phyloP scores from a whole-genome alignment of 2,888 invertebrate genomes.

The Eilema sororculum region DNA sequence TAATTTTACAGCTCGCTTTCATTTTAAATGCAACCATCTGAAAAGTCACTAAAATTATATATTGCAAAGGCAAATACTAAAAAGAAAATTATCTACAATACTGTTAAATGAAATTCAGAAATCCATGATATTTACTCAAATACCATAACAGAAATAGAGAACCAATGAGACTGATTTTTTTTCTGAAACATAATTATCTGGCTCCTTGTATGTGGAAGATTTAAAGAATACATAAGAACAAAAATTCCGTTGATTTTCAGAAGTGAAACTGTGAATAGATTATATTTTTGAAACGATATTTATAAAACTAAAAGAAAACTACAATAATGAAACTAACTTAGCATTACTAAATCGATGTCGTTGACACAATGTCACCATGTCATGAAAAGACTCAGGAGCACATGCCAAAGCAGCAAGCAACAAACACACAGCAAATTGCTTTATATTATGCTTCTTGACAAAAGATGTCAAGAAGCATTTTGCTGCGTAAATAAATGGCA shows the following conservation, averaged over 20 bases:
- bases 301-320: neutral
- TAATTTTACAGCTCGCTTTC: neutral
- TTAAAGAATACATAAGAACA: neutral
- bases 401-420: too few species aligned
- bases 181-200: neutral
- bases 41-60: neutral
- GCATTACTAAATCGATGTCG: neutral
- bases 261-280: neutral
- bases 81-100: too few species aligned
- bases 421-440: too few species aligned
- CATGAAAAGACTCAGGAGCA: neutral
- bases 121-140: neutral
- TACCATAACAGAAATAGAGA: neutral
- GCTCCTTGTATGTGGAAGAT: neutral
- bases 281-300: neutral
- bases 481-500: too few species aligned
- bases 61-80: neutral
- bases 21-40: neutral
- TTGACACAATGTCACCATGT: too few species aligned
- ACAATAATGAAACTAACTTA: neutral
- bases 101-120: neutral
- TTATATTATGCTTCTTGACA: too few species aligned
- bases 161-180: constrained; percentile 3
- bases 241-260: neutral
- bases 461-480: too few species aligned